phyloP scores from a whole-genome alignment of 2,113 vertebrate species.

The Cololabis saira region DNA sequence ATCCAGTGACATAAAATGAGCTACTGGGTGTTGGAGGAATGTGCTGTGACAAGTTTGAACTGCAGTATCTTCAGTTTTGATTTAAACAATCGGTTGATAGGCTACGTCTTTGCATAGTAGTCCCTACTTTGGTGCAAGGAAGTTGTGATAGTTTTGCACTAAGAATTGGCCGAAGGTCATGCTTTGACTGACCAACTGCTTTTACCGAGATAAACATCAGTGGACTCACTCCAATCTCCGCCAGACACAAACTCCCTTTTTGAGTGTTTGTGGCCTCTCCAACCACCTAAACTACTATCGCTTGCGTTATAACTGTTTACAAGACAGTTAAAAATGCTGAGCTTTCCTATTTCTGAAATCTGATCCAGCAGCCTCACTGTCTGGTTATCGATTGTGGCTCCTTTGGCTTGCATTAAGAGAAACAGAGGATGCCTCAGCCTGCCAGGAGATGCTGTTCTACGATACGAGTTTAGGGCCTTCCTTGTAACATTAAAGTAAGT shows the following conservation, averaged over 20 bases:
- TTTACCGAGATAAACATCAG: not conserved
- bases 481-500: not conserved
- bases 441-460: conserved; percentile 5
- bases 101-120: too few species aligned
- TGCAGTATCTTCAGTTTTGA: too few species aligned
- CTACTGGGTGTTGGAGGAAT: too few species aligned
- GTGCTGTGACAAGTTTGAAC: too few species aligned
- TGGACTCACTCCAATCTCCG: not conserved
- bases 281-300: not conserved
- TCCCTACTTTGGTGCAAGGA: too few species aligned
- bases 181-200: too few species aligned
- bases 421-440: not conserved
- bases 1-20: too few species aligned
- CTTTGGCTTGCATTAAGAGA: not conserved
- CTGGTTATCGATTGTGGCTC: conserved; percentile 25
- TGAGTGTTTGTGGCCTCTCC: not conserved
- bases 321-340: not conserved
- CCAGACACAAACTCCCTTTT: not conserved
- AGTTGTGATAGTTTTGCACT: too few species aligned
- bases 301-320: not conserved
- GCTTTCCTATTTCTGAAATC: conserved; percentile 11
- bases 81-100: too few species aligned
- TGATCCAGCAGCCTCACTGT: conserved; percentile 9
- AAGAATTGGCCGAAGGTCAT: too few species aligned
- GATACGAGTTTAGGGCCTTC: conserved; percentile 11